Evolutionary conservation across 2,888 invertebrate genomes (phyloP).

Genomic region (Polyploca ridens): DNA sequence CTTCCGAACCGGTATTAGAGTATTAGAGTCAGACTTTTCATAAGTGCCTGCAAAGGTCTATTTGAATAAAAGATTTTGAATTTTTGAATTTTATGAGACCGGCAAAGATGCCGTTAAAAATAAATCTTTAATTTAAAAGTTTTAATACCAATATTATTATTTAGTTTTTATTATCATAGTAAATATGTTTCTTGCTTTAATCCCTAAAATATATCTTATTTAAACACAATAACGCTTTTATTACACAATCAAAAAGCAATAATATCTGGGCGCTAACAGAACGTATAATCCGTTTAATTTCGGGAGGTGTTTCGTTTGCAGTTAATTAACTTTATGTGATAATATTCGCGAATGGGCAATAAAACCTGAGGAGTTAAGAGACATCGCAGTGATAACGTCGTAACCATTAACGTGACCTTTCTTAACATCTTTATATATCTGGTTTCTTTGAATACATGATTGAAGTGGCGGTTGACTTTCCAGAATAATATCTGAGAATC

Average conservation of each 20-base stretch:
- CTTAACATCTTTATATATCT: not conserved
- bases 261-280: conserved; percentile 41
- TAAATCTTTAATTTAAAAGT: too few relatives aligned
- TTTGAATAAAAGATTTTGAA: too few relatives aligned
- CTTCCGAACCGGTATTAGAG: too few relatives aligned
- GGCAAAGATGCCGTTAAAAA: too few relatives aligned
- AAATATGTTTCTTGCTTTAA: not conserved
- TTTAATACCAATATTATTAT: too few relatives aligned
- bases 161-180: not conserved
- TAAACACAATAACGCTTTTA: conserved; percentile 41
- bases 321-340: conserved; percentile 62
- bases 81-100: too few relatives aligned
- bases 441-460: too few relatives aligned
- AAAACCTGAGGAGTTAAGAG: conserved; percentile 49
- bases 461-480: too few relatives aligned
- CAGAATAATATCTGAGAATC: too few relatives aligned
- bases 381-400: conserved; percentile 41
- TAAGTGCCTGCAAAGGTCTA: too few relatives aligned
- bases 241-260: conserved; percentile 42
- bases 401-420: conserved; percentile 5
- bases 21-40: too few relatives aligned
- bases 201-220: conserved; percentile 1
- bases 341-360: conserved; percentile 56
- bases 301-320: conserved; percentile 53
- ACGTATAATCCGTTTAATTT: conserved; percentile 51